A percentile compares a stretch with the other conserved stretches of the same genome.
These are phyloP conservation scores for Lucinisca nassula DNA, from an alignment of 2,888 invertebrate species.

Conservation along the genomic window DNA sequence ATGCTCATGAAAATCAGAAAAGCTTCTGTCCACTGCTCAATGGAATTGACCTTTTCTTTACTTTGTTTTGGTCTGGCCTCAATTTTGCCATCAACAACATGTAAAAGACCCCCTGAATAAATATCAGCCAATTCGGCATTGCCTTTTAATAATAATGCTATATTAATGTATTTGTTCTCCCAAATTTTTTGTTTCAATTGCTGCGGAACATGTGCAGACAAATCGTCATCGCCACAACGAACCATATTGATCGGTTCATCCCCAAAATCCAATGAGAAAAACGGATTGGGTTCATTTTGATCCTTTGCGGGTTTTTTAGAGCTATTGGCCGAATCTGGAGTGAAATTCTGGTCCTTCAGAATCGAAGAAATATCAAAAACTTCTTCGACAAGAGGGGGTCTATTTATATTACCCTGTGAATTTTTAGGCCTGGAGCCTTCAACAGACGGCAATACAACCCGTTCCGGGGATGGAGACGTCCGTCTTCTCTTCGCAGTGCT, in stretches of 20 bases:
- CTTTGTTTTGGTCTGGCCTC: background rate
- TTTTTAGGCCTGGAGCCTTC: too few species aligned
- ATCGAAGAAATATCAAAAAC: background rate
- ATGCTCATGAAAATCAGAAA: slow-evolving; percentile 1
- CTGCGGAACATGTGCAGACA: background rate
- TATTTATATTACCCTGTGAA: too few species aligned
- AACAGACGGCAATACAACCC: too few species aligned
- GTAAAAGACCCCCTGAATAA: background rate
- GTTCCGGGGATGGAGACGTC: too few species aligned
- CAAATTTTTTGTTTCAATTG: background rate
- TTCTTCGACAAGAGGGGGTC: background rate
- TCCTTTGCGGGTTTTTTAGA: too few species aligned
- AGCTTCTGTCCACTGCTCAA: background rate
- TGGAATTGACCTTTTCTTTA: background rate
- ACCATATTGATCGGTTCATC: background rate
- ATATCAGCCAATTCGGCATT: background rate
- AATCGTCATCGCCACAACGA: background rate
- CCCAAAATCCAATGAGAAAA: background rate
- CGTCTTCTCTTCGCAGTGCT: too few species aligned
- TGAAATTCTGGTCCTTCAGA: background rate
- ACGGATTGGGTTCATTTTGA: background rate
- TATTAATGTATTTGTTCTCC: background rate
- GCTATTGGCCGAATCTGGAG: background rate
- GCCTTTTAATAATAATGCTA: background rate
- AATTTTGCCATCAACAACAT: background rate